Evolutionary conservation across 2,797 vertebrate genomes (phyloP).

Genomic region (Eurystomus glaucurus): DNA sequence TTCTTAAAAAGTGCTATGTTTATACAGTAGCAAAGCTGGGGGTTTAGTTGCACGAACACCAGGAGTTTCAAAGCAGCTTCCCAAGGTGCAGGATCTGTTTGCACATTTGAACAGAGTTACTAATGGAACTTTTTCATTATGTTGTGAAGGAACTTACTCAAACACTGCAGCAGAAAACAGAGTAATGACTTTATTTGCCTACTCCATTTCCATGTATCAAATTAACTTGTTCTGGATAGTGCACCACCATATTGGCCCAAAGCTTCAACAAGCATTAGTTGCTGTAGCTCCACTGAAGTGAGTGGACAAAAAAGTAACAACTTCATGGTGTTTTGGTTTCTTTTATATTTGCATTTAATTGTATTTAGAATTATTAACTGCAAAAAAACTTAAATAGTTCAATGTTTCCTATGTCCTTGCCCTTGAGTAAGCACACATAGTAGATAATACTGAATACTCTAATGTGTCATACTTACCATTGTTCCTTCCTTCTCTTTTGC

Average conservation of each 20-base stretch:
- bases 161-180: background rate
- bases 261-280: background rate
- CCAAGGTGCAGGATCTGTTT: rapidly evolving
- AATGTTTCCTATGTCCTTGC: background rate
- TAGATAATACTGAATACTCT: background rate
- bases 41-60: background rate
- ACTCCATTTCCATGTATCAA: rapidly evolving
- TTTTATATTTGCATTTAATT: background rate
- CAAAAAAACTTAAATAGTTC: background rate
- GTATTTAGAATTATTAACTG: background rate
- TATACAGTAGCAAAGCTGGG: background rate
- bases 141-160: background rate
- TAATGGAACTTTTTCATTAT: background rate
- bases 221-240: background rate
- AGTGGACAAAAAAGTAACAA: background rate
- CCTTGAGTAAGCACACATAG: background rate
- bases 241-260: background rate
- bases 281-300: background rate
- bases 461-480: background rate
- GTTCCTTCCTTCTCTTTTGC: conserved; percentile 58
- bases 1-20: background rate
- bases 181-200: background rate
- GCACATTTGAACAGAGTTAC: background rate
- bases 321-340: background rate
- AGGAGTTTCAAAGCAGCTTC: background rate